Conservation (phyloP, 2,113 vertebrate species). For the Hippotragus niger region DNA sequence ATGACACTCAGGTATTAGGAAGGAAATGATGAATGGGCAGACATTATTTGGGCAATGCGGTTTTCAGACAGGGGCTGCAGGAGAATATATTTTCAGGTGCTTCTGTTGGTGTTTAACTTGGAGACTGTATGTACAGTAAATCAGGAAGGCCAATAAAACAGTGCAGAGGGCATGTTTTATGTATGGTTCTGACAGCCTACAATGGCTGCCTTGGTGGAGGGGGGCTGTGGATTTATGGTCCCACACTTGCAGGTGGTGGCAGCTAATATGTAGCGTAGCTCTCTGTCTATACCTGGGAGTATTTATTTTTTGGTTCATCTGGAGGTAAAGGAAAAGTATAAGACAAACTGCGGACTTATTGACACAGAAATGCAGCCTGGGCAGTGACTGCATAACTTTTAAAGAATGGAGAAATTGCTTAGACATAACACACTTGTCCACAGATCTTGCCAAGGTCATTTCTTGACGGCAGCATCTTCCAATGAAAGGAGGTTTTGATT, state of each 20-base stretch:
- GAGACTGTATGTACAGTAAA: conserved; percentile 39
- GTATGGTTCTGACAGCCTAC: neutral
- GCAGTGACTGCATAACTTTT: neutral
- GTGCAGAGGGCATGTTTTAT: conserved; percentile 53
- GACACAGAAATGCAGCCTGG: neutral
- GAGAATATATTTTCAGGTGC: neutral
- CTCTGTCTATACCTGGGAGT: neutral
- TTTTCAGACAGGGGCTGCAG: conserved; percentile 44
- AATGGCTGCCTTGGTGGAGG: neutral
- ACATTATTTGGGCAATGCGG: neutral
- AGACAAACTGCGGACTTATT: conserved; percentile 12
- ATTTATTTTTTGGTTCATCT: conserved; percentile 50
- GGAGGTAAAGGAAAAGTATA: neutral
- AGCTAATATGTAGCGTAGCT: neutral
- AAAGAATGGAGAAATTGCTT: neutral
- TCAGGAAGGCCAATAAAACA: neutral
- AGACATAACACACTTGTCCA: neutral
- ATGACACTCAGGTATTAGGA: neutral
- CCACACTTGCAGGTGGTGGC: neutral
- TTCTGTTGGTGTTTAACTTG: conserved; percentile 40
- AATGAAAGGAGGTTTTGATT: neutral
- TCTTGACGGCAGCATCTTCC: neutral
- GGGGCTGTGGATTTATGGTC: conserved; percentile 47
- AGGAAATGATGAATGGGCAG: neutral
- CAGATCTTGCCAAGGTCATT: neutral